Evolutionary conservation across 2,797 vertebrate genomes (phyloP).

Genomic region (Channa striata): DNA sequence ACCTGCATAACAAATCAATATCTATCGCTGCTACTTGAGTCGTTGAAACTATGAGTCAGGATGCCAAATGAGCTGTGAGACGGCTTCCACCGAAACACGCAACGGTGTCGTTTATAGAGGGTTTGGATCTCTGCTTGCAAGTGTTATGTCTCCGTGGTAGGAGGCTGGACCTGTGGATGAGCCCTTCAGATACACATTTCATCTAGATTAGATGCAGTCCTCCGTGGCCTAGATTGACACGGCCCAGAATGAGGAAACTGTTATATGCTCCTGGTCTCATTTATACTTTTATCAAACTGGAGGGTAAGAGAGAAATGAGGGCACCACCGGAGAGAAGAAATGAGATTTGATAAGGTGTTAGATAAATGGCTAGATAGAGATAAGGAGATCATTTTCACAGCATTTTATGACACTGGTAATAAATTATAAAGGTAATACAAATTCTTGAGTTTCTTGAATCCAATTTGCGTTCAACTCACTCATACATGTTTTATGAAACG

Average conservation of each 20-base stretch:
- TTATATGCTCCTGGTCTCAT: constrained; percentile 39
- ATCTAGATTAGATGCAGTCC: constrained; percentile 34
- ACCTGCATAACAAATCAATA: constrained; percentile 66
- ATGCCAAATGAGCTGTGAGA: constrained; percentile 23
- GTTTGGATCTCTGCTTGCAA: constrained; percentile 17
- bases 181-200: constrained; percentile 21
- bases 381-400: not conserved
- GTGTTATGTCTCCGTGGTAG: constrained; percentile 9
- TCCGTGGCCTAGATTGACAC: constrained; percentile 48
- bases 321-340: constrained; percentile 28
- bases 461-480: not conserved
- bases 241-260: constrained; percentile 22
- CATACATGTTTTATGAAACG: not conserved
- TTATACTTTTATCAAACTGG: constrained; percentile 38
- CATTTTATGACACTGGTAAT: not conserved
- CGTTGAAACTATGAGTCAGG: constrained; percentile 50
- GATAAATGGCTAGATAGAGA: constrained; percentile 39
- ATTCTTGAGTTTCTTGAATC: not conserved
- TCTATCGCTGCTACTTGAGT: constrained; percentile 47
- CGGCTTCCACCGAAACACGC: constrained; percentile 21
- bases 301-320: constrained; percentile 39
- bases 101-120: constrained; percentile 16
- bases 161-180: constrained; percentile 9
- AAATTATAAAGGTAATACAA: constrained; percentile 1
- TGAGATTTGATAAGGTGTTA: constrained; percentile 24